These are phyloP conservation scores for Tyto alba DNA, from an alignment of 2,113 vertebrate species.

Conservation along the genomic window DNA sequence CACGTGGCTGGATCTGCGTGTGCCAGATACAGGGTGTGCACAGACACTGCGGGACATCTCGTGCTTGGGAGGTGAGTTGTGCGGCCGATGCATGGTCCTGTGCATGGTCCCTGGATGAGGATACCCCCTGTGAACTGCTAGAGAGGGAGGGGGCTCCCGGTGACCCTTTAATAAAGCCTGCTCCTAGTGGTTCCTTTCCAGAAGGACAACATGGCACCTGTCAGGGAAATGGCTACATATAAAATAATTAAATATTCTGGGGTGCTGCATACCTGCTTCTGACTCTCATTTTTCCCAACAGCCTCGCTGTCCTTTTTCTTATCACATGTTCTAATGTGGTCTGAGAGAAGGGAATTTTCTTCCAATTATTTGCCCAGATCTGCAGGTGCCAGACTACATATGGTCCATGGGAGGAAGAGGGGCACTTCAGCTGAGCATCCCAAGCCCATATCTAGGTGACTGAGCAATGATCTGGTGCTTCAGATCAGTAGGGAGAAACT, in stretches of 20 bases:
- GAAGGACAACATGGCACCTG: neutral
- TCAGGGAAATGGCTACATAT: neutral
- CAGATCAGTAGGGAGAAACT: neutral
- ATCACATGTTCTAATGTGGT: neutral
- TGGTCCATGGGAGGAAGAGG: neutral
- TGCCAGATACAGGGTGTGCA: neutral
- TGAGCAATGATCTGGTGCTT: neutral
- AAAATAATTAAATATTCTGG: neutral
- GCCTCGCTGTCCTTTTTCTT: neutral
- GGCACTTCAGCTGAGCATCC: neutral
- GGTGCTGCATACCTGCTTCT: neutral
- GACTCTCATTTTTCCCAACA: neutral
- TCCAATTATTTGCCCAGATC: neutral
- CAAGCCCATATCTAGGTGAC: neutral
- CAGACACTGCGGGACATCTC: neutral
- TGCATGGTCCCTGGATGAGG: neutral
- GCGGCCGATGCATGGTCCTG: neutral
- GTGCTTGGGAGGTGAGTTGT: neutral
- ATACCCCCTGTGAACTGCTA: neutral
- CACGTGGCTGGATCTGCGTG: neutral
- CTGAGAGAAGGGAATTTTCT: neutral
- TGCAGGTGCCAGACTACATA: neutral
- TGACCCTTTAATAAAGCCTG: neutral
- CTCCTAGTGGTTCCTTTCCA: neutral
- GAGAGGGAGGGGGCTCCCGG: neutral